A percentile compares a stretch with the other conserved stretches of the same genome.
Conservation (phyloP, 2,797 vertebrate species). For the Rousettus madagascariensis region DNA sequence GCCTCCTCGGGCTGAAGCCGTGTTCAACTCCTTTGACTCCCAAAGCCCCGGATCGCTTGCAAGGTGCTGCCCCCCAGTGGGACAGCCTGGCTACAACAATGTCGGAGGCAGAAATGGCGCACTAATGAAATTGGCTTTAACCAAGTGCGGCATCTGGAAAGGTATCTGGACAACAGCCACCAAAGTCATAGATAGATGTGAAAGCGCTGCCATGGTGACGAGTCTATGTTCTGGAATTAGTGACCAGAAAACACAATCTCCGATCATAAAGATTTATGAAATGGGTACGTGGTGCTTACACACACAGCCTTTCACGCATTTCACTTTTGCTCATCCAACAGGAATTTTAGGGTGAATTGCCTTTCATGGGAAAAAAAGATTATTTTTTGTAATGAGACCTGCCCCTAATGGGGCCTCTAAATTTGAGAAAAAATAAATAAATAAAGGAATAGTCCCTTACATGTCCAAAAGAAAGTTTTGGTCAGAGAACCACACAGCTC, state of each 20-base stretch:
- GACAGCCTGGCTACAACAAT: background rate
- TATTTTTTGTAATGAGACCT: conserved; percentile 41
- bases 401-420: background rate
- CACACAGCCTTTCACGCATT: background rate
- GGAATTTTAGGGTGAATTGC: background rate
- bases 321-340: conserved; percentile 7
- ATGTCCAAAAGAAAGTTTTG: conserved; percentile 12
- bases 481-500: background rate
- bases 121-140: background rate
- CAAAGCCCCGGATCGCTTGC: background rate
- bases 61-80: conserved; percentile 68
- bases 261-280: background rate
- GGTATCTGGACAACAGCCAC: background rate
- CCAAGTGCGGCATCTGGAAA: background rate
- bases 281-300: background rate
- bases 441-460: background rate
- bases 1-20: background rate
- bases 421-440: background rate
- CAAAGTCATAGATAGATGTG: background rate
- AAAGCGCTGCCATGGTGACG: background rate
- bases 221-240: background rate
- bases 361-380: background rate
- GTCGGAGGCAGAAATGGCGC: fast-evolving
- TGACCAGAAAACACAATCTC: background rate
- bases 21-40: background rate